Conservation (phyloP, 2,797 vertebrate species). For the Naso thynnoides region DNA sequence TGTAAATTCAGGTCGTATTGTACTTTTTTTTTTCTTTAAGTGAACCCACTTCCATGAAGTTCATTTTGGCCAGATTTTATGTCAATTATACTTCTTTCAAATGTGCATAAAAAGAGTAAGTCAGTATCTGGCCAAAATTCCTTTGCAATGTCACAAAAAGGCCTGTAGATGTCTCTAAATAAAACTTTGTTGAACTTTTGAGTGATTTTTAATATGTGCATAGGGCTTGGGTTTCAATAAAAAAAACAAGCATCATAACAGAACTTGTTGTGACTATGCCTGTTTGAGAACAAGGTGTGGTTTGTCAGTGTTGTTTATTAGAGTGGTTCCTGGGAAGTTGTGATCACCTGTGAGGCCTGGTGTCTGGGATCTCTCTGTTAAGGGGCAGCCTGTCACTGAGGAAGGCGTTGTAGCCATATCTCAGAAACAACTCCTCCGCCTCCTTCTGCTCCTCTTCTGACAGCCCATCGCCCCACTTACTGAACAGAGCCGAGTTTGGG, state of each 20-base stretch:
- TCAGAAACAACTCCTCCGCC: slow-evolving; percentile 88
- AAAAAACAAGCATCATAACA: neutral
- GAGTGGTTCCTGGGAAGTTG: neutral
- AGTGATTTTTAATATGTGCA: neutral
- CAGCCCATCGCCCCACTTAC: slow-evolving; percentile 89
- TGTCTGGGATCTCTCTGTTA: slow-evolving; percentile 90
- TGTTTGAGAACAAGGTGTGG: neutral
- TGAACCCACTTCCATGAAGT: too few species aligned
- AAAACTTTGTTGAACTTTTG: too few species aligned
- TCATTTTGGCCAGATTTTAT: too few species aligned
- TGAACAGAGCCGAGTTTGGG: slow-evolving; percentile 89
- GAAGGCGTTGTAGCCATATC: slow-evolving; percentile 94
- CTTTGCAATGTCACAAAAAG: too few species aligned
- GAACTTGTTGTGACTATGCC: too few species aligned
- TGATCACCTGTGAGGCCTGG: slow-evolving; percentile 71
- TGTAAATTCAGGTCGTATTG: too few species aligned
- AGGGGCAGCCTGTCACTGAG: slow-evolving; percentile 92
- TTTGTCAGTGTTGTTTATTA: neutral
- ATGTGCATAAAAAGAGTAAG: too few species aligned
- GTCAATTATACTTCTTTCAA: too few species aligned
- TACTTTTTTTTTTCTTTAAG: too few species aligned
- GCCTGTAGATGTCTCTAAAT: too few species aligned
- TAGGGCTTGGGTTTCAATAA: neutral
- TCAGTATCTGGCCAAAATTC: neutral
- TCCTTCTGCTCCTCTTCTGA: slow-evolving; percentile 88